Base-by-base conservation (phyloP, 2,888 invertebrate species). In the Mythimna impura region DNA sequence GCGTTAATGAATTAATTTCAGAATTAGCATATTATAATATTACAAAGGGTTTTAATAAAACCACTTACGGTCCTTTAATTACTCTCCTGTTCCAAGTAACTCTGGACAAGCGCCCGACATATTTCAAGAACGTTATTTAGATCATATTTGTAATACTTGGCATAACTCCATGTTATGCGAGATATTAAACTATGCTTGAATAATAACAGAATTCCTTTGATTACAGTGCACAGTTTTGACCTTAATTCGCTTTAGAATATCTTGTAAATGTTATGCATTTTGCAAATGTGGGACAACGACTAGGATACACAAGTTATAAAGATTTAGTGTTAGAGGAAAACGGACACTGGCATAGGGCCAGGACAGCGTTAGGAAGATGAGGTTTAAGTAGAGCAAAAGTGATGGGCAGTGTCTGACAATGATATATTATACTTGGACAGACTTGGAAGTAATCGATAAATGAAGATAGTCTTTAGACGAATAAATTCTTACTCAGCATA, bases 181-280 rank as follows among this genome's bases (percentile, higher is more conserved):
- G 73, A 73, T 75, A 84, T 84, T 78, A 81, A 79, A 83, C 75
- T 76, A 75, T 68, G 76, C 62, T 43, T 54, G 58, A 74, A 76
- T 77, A 80, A 82, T 84, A 81, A 80, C 80, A 72, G 73, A 68
- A 78, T 84, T 82, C 82, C 83, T 77, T 79, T 77, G 73, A 81
- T 84, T 84, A 70, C 68, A 69, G 66, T 74, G 71, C 73, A 69
- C 61, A 58, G 71, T 71, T 73, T 58, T 80, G 73, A 69, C 82
- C 80, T 74, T 77, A 82, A 82, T 80, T 82, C 68, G 73, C 58
- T 64, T 68, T 55, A 67, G 70, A 76, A 67, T 79, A 69, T 76
- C 73, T 80, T 65, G 76, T 67, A 74, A 81, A 81, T 77, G 71
- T 17, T 75, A 64, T 79, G 71, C 67, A 81, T 73, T 77, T 66